Evolutionary conservation across 1,140 invertebrate genomes (phyloP).

Genomic region (Heliconius nattereri): DNA sequence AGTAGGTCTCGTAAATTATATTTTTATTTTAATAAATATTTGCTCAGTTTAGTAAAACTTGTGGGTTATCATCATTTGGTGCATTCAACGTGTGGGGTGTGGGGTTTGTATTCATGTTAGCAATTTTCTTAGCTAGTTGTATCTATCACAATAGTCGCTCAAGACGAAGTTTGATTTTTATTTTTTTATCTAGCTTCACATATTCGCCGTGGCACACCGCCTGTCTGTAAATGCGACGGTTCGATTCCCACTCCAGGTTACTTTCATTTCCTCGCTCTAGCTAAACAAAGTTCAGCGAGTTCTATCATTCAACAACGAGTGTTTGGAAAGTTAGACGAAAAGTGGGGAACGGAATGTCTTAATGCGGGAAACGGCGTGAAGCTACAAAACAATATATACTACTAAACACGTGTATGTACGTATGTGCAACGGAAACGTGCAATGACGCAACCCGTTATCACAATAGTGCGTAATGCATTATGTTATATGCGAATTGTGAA

Average conservation of each 20-base stretch:
- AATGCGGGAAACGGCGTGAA: not conserved
- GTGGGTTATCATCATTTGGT: not conserved
- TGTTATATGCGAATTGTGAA: slow-evolving; percentile 11
- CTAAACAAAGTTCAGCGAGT: not conserved
- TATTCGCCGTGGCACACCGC: too few relatives aligned
- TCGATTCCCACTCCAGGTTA: too few relatives aligned
- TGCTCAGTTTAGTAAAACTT: not conserved
- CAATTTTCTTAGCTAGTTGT: too few relatives aligned
- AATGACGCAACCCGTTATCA: slow-evolving; percentile 29
- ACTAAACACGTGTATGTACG: not conserved
- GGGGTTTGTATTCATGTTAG: not conserved
- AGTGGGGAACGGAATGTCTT: not conserved
- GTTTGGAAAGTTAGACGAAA: not conserved
- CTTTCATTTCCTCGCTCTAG: not conserved
- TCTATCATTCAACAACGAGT: not conserved
- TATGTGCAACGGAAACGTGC: slow-evolving; percentile 16
- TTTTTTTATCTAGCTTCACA: too few relatives aligned
- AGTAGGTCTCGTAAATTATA: slow-evolving; percentile 23
- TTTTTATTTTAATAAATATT: slow-evolving; percentile 15
- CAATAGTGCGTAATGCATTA: slow-evolving; percentile 22
- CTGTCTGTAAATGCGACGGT: too few relatives aligned
- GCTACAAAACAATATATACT: not conserved
- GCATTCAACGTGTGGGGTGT: not conserved
- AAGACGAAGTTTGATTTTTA: too few relatives aligned
- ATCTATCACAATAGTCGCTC: too few relatives aligned